A percentile compares a stretch with the other conserved stretches of the same genome.
Evolutionary conservation across 2,888 invertebrate species (phyloP).

Genomic region (Sphaerophoria rueppellii): DNA sequence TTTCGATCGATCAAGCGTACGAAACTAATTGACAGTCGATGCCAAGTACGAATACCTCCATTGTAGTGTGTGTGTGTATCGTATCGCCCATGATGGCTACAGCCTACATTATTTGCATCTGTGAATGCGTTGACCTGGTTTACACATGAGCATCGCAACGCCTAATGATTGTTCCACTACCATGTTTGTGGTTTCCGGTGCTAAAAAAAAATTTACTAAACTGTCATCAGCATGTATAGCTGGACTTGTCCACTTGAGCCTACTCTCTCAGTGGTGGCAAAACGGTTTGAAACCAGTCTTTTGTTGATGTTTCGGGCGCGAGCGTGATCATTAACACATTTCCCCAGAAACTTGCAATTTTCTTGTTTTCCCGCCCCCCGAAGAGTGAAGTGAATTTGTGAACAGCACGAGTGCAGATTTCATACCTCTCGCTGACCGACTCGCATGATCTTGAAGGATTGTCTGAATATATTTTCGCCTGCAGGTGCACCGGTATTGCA

Average conservation of each 20-base stretch:
- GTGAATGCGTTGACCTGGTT: slow-evolving; percentile 59
- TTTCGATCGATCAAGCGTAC: slow-evolving; percentile 54
- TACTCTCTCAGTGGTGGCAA: slow-evolving; percentile 4
- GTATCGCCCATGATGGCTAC: slow-evolving; percentile 44
- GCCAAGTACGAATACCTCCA: slow-evolving; percentile 1
- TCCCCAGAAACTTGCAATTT: slow-evolving; percentile 69
- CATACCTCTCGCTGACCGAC: slow-evolving; percentile 28
- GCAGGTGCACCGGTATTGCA: slow-evolving; percentile 47
- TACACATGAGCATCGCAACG: slow-evolving; percentile 27
- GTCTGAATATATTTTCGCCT: slow-evolving; percentile 45
- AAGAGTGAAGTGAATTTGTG: slow-evolving; percentile 4
- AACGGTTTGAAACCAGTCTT: slow-evolving; percentile 33
- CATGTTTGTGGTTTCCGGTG: slow-evolving; percentile 59
- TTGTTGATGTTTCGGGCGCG: slow-evolving; percentile 59
- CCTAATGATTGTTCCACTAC: slow-evolving; percentile 28
- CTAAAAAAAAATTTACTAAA: slow-evolving; percentile 46
- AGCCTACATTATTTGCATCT: slow-evolving; percentile 46
- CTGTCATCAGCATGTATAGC: slow-evolving; percentile 42
- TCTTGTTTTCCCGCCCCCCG: slow-evolving; percentile 36
- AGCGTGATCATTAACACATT: slow-evolving; percentile 70
- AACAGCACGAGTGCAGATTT: slow-evolving; percentile 27
- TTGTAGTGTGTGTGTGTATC: slow-evolving; percentile 14
- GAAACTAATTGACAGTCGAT: slow-evolving; percentile 63
- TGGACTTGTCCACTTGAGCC: not conserved
- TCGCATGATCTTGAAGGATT: slow-evolving; percentile 23